Conservation (phyloP, 2,797 vertebrate genomes). For the Enteromius treurensis region DNA sequence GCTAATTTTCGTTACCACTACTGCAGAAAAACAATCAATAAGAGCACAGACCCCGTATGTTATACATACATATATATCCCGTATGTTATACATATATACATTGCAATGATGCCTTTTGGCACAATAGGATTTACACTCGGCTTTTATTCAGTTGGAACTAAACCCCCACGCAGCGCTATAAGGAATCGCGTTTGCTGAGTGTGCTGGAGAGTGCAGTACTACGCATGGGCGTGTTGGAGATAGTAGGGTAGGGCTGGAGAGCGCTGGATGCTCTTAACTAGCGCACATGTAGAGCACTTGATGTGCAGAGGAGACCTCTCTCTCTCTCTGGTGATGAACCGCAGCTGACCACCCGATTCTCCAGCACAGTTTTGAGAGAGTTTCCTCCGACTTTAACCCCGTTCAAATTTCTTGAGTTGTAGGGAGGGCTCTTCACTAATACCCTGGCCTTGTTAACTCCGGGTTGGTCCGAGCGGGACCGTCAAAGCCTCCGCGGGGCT, state of each 20-base stretch:
- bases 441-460: slow-evolving; percentile 47
- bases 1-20: background rate
- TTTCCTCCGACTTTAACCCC: slow-evolving; percentile 11
- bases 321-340: slow-evolving; percentile 20
- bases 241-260: slow-evolving; percentile 39
- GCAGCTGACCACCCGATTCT: background rate
- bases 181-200: background rate
- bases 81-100: background rate
- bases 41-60: background rate
- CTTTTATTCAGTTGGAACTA: background rate
- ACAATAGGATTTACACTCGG: background rate
- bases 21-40: background rate
- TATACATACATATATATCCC: background rate
- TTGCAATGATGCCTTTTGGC: background rate
- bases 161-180: background rate
- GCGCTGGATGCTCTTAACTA: slow-evolving; percentile 26
- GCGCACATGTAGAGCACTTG: slow-evolving; percentile 42
- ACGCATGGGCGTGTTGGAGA: slow-evolving; percentile 45
- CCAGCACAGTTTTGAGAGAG: slow-evolving; percentile 17
- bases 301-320: slow-evolving; percentile 28
- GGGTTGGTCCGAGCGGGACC: slow-evolving; percentile 61
- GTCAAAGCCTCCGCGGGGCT: slow-evolving; percentile 66
- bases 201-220: slow-evolving; percentile 14
- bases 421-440: slow-evolving; percentile 29
- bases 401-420: slow-evolving; percentile 35